phyloP scores from a whole-genome alignment of 2,113 vertebrate genomes.

The Pseudopodoces humilis region DNA sequence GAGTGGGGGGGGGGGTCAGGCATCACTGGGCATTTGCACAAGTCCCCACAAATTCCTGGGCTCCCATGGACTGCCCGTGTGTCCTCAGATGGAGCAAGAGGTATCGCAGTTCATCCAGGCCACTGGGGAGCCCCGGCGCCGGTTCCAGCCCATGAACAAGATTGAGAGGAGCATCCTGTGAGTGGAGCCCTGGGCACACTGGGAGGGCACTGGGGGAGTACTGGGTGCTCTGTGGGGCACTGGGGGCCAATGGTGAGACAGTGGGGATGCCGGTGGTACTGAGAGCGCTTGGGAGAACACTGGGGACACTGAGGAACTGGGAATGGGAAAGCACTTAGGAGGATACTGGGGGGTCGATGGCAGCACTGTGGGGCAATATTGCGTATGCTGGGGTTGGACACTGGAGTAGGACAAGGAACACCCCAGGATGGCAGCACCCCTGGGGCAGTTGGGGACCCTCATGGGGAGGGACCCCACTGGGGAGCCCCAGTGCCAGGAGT shows the following conservation, averaged over 20 bases:
- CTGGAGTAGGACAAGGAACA: no score
- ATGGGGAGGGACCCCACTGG: background rate
- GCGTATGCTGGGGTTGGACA: background rate
- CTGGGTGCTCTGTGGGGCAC: background rate
- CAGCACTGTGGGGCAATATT: background rate
- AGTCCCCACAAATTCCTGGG: background rate
- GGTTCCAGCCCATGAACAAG: background rate
- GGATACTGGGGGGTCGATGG: no score
- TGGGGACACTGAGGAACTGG: background rate
- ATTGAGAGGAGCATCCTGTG: background rate
- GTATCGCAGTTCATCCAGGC: background rate
- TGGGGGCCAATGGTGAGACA: background rate
- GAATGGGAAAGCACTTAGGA: no score
- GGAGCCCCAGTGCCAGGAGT: background rate
- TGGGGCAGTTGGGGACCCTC: background rate
- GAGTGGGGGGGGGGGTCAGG: background rate
- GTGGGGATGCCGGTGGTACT: background rate
- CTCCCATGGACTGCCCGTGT: background rate
- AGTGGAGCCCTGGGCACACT: background rate
- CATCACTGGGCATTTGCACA: fast-evolving
- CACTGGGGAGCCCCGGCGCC: background rate
- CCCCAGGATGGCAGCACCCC: background rate
- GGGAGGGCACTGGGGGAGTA: background rate
- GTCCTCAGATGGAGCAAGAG: background rate
- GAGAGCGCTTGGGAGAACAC: no score